Evolutionary conservation across 2,113 vertebrate species (phyloP).

Genomic region (Arothron firmamentum): DNA sequence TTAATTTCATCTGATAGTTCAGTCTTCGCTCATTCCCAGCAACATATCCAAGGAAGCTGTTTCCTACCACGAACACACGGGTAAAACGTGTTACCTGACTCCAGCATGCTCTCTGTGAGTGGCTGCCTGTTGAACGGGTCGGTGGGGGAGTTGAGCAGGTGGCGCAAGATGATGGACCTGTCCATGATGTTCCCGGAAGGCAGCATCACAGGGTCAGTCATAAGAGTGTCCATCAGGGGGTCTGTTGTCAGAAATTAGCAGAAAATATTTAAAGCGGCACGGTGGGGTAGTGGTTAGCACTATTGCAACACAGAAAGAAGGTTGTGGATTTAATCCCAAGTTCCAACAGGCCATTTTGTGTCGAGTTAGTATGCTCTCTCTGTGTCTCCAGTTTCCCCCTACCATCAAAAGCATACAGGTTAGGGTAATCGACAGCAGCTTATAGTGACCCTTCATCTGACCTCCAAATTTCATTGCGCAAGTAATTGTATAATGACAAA

Average conservation of each 20-base stretch:
- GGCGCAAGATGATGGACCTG: slow-evolving; percentile 92
- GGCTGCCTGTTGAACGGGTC: slow-evolving; percentile 98
- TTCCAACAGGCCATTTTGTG: too few species aligned
- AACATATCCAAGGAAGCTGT: background rate
- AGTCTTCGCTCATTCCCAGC: background rate
- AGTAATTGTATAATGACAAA: background rate
- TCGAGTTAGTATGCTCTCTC: too few species aligned
- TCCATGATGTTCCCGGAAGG: slow-evolving; percentile 98
- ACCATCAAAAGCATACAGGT: too few species aligned
- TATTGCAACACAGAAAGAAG: too few species aligned
- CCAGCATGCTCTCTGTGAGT: slow-evolving; percentile 95
- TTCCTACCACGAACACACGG: background rate
- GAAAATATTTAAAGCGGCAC: background rate
- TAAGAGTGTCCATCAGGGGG: slow-evolving; percentile 97
- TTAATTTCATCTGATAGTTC: background rate
- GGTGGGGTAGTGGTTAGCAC: background rate
- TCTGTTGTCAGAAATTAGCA: slow-evolving; percentile 67
- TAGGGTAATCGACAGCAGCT: too few species aligned
- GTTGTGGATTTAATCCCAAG: too few species aligned
- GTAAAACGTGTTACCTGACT: slow-evolving; percentile 80
- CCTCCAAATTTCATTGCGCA: too few species aligned
- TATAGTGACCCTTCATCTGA: too few species aligned
- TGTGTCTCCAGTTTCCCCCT: too few species aligned
- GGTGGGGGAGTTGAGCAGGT: slow-evolving; percentile 94
- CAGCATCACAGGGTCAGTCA: slow-evolving; percentile 93